Evolutionary conservation across 1,140 invertebrate species (phyloP).

Genomic region (Eupristina koningsbergeri): DNA sequence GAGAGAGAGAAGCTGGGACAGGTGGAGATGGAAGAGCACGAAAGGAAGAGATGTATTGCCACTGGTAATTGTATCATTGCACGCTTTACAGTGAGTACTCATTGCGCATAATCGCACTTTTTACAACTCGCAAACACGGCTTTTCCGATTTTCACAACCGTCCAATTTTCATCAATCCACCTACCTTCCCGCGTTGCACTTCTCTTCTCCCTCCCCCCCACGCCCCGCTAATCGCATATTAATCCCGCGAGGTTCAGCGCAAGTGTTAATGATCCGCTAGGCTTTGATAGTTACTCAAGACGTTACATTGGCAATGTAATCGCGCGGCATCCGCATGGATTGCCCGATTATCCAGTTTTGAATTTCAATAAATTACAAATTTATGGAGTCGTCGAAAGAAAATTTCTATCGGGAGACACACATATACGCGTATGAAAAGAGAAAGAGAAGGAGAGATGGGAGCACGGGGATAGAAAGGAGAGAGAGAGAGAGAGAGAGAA

Average conservation of each 20-base stretch:
- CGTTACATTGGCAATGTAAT: too few relatives aligned
- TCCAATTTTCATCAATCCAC: neutral
- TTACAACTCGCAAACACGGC: neutral
- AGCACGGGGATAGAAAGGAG: neutral
- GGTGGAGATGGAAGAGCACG: neutral
- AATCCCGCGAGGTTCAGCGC: too few relatives aligned
- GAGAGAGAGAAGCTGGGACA: neutral
- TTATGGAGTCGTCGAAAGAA: neutral
- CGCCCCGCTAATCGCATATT: neutral
- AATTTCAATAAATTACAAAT: too few relatives aligned
- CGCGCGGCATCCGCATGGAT: too few relatives aligned
- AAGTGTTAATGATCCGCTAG: too few relatives aligned
- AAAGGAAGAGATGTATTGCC: neutral
- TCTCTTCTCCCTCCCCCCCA: too few relatives aligned
- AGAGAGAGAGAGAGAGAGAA: constrained; percentile 27
- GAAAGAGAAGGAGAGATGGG: neutral
- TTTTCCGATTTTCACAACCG: neutral
- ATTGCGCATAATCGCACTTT: neutral
- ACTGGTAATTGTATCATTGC: neutral
- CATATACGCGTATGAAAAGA: neutral
- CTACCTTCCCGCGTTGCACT: too few relatives aligned
- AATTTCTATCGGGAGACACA: neutral
- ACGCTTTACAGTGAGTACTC: neutral
- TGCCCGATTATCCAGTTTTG: too few relatives aligned
- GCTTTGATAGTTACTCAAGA: too few relatives aligned